phyloP scores from a whole-genome alignment of 2,888 invertebrate species.

The Scaptomyza tumidula region DNA sequence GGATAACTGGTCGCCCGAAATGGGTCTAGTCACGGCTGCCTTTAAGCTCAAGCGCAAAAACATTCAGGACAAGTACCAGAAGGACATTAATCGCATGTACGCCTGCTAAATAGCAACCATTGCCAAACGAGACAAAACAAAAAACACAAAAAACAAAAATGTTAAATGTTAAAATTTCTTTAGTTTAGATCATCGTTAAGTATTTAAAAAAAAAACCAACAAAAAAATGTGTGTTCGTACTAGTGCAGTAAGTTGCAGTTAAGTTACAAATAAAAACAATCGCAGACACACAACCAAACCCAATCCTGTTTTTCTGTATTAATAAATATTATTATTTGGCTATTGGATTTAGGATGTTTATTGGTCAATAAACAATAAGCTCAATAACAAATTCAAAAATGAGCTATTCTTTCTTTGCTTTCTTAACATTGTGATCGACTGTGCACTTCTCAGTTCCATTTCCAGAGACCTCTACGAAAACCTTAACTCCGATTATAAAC shows the following conservation, averaged over 20 bases:
- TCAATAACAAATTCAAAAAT: too few relatives aligned
- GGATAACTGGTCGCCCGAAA: conserved; percentile 98
- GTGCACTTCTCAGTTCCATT: too few relatives aligned
- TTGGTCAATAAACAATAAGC: too few relatives aligned
- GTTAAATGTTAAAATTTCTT: not conserved
- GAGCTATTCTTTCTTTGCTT: too few relatives aligned
- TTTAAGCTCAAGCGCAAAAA: conserved; percentile 98
- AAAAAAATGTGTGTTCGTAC: not conserved
- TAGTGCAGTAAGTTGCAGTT: not conserved
- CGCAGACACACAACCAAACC: not conserved
- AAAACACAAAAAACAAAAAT: not conserved
- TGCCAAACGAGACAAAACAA: not conserved
- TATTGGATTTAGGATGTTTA: too few relatives aligned
- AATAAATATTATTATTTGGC: too few relatives aligned
- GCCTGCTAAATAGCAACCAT: conserved; percentile 89
- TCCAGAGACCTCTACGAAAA: too few relatives aligned
- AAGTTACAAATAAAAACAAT: not conserved
- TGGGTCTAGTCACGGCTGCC: conserved; percentile 98
- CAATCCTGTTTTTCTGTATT: not conserved
- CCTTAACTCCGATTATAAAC: too few relatives aligned
- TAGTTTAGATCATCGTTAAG: not conserved
- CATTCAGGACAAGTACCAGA: conserved; percentile 96
- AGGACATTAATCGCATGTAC: conserved; percentile 97
- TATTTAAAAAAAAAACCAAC: not conserved
- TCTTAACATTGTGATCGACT: too few relatives aligned